Base-by-base conservation (phyloP, 2,888 invertebrate species). In the Drosophila anceps region DNA sequence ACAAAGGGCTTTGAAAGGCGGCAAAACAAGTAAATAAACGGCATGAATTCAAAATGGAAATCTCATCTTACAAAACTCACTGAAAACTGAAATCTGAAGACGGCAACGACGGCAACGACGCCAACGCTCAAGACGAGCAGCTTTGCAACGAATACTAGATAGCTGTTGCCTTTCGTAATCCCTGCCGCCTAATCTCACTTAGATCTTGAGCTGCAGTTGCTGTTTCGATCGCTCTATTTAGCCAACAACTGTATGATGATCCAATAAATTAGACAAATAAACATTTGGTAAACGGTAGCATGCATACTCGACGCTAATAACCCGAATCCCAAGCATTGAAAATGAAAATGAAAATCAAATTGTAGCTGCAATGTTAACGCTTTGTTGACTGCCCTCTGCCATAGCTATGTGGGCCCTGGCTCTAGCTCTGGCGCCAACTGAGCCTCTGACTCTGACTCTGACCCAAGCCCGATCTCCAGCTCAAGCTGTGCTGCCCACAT, bases 251-350 rank as follows among this genome's bases (percentile, higher is more conserved):
- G 59, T 68, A 63, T 69, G 73, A 71, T 71, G 69, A 69, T 84
- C 82, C 79, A 88, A 90, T 85, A 90, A 90, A 88, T 90, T 85
- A 88, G 85, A 69, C 82, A 84, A 84, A 84, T 90, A 90, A 90
- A 85, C 84, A 63, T 75, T 73, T 66, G 72, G 90, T 90, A 82
- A 85, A 90, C 90, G 90, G 84, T 69, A 88, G 82, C 84, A 79
- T 87, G 90, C 87, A 86, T 71, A 69, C 74, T 74, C 81, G 76
- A 76, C 77, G 54, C 75, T 88, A 90, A 84, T 79, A 90, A 63
- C 80, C 72, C 79, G 53, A 69, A 43, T 64, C 53, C 46, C 33
- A 64, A 81, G 62, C 79, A 87, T 66, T 74, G 78, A 66, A 84
- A 83, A 81, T 50, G 60, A 72, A 81, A 86, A 81, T 43, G 60